A percentile compares a stretch with the other conserved stretches of the same genome.
Conservation (phyloP, 2,797 vertebrate genomes). For the Triplophysa bombifrons region DNA sequence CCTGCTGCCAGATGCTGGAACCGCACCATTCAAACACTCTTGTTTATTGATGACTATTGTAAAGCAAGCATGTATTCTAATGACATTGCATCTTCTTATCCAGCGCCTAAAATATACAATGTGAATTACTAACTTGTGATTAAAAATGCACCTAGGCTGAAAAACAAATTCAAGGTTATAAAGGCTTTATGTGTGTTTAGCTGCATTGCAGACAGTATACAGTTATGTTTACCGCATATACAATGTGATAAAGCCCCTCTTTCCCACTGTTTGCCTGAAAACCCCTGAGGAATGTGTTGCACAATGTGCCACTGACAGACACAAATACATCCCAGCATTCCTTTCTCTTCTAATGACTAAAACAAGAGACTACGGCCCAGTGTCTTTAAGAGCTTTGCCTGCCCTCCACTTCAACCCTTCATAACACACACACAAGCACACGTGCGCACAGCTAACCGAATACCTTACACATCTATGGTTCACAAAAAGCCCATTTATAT, state of each 20-base stretch:
- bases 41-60: too few relatives aligned
- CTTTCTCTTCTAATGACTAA: slow-evolving; percentile 77
- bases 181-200: neutral
- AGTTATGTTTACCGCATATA: neutral
- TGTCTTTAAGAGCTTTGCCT: slow-evolving; percentile 72
- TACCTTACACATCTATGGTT: neutral
- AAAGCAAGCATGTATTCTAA: neutral
- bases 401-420: slow-evolving; percentile 18
- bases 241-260: neutral
- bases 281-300: slow-evolving; percentile 69
- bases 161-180: neutral
- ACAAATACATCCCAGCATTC: slow-evolving; percentile 68
- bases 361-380: slow-evolving; percentile 71
- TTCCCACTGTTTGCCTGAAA: slow-evolving; percentile 64
- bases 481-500: neutral
- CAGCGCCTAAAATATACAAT: neutral
- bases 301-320: slow-evolving; percentile 65
- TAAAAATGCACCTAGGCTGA: neutral
- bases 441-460: slow-evolving; percentile 5
- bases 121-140: neutral
- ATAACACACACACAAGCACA: slow-evolving; percentile 1
- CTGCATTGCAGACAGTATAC: neutral
- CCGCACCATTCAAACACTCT: too few relatives aligned
- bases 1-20: too few relatives aligned
- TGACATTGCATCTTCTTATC: neutral